phyloP scores from a whole-genome alignment of 2,797 vertebrate species.

The Psittacula derbiana region DNA sequence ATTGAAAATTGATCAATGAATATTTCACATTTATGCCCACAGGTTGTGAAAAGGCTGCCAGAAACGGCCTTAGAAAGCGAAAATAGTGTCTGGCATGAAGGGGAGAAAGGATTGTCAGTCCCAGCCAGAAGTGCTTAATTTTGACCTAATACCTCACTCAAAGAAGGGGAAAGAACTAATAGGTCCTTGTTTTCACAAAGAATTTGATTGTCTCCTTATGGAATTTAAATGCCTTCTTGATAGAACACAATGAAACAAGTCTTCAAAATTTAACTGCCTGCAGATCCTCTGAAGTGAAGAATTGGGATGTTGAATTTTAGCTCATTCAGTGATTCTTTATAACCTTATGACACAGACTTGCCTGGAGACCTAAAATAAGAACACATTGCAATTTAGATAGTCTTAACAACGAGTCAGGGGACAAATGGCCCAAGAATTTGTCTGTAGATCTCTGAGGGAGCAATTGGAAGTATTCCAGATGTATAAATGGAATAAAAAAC shows the following conservation, averaged over 20 bases:
- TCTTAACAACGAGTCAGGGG: constrained; percentile 22
- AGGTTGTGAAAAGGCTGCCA: not conserved
- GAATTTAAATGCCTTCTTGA: not conserved
- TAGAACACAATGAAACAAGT: not conserved
- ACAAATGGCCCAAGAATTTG: not conserved
- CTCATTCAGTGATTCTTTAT: constrained; percentile 7
- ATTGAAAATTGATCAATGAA: not conserved
- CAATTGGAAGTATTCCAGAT: constrained; percentile 37
- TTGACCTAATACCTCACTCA: not conserved
- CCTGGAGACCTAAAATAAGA: constrained; percentile 28
- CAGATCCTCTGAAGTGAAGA: not conserved
- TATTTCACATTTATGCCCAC: not conserved
- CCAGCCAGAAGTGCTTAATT: not conserved
- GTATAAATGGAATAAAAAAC: not conserved
- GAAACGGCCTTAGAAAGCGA: not conserved
- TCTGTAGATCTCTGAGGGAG: constrained; percentile 14
- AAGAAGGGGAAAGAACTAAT: not conserved
- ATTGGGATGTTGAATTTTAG: constrained; percentile 3
- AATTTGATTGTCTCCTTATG: not conserved
- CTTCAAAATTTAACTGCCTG: not conserved
- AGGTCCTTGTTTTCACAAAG: not conserved
- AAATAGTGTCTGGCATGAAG: not conserved
- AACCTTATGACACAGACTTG: not conserved
- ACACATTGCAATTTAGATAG: not conserved
- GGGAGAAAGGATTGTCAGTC: not conserved